Evolutionary conservation across 2,888 invertebrate genomes (phyloP), one percentile per base, ranked within the genome.

Genomic region (Drosophila prolongata): DNA sequence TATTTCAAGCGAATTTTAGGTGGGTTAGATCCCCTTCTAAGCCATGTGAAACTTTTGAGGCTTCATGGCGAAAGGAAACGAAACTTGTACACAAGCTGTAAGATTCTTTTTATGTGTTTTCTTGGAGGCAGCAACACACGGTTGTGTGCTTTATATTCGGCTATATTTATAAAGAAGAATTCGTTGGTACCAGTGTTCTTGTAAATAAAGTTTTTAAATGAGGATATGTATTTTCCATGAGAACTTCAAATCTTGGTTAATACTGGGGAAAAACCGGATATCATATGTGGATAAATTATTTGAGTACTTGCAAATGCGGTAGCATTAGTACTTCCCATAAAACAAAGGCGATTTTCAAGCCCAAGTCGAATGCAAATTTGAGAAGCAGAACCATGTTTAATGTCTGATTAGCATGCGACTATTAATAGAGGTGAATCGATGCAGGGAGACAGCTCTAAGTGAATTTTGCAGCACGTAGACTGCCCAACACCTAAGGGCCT

Each of bases 1-100:
- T 40, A 44, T 46, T 68, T 56, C 43, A 10, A 35, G 40, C 40
- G 44, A 65, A 65, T 47, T 57, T 50, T 24, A 44, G 38, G 35
- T 56, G 14, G 14, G 56, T 44, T 30, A 34, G 37, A 60, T 60
- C 40, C 35, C 30, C 35, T 42, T 61, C 11, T 43, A 59, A 58
- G 40, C 64, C 76, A 78, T 58, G 58, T 61, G 47, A 64, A 79
- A 76, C 68, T 80, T 83, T 70, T 71, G 67, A 64, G 56, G 42
- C 42, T 59, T 43, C 42, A 74, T 76, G 14, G 16, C 27, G 19
- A 16, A 37, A 53, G 50, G 44, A 57, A 62, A 68, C 46, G 60
- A 68, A 54, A 68, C 66, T 54, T 66, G 40, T 62, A 42, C 38
- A 49, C 52, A 77, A 78, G 76, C 69, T 76, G 74, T 62, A 69